Evolutionary conservation across 2,113 vertebrate genomes (phyloP), one percentile per base, ranked within the genome.

Genomic region (Ramphastos sulfuratus): DNA sequence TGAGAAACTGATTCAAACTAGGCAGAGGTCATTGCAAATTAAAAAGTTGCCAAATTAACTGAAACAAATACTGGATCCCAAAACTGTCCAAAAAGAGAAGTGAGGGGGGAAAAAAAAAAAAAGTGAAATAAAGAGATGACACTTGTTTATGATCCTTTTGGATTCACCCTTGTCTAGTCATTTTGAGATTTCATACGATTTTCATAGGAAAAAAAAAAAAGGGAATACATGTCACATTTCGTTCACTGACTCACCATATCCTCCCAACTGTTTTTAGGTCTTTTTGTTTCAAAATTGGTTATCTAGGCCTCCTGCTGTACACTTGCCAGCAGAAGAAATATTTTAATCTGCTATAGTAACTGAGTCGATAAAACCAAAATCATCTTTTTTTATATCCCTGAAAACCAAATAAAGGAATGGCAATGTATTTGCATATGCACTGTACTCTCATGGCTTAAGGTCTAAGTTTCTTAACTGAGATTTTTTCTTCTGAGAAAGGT

Each of bases 121-220:
- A 14, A 27, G 27, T n/a, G 30, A 13, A 21, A 10, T 1, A n/a
- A 1, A 33, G 6, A 25, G 5, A 21, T 1, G 15, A 16, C 2
- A n/a, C 9, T 30, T 63, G 2, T 39, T 63, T 33, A 24, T n/a
- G 18, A 70, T n/a, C 2, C 6, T 72, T 86, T 64, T 71, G 10
- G 2, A n/a, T 16, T 92, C 11, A 33, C 39, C 7, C n/a, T 33
- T 73, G 7, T 56, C 30, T 58, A 48, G 7, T 42, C 2, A 50
- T 56, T 84, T 39, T 12, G 27, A 46, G 0, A 61, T 31, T 69
- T 60, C 33, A 87, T 6, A 70, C 82, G 27, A 70, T 6, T 39
- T 7, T 25, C 2, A 12, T 39, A n/a, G 24, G 24, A 72, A 84
- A 60, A 89, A 69, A 60, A 89, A 65, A 11, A 35, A 15, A 64